Evolutionary conservation across 2,888 invertebrate genomes (phyloP), one percentile per base, ranked within the genome.

Genomic region (Uropetala carovei): DNA sequence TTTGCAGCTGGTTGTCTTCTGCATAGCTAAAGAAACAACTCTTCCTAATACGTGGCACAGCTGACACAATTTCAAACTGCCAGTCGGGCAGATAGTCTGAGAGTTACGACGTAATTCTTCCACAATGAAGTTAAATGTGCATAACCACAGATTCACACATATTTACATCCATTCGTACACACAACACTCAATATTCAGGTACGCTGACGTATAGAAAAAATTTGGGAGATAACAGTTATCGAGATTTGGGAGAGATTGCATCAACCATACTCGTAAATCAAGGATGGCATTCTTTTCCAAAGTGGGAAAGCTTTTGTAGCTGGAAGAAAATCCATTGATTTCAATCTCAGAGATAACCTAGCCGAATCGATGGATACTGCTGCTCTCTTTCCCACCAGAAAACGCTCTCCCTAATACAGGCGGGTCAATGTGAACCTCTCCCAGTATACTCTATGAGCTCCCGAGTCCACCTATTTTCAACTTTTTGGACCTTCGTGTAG

Each of bases 401-500:
- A 75, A 27, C 27, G 10, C 68, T 64, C 27, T 89, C 64, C 86
- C 18, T 60, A 43, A 30, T 60, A 58, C 60, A 30, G 30, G 43
- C 83, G 22, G 64, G 64, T 43, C 56, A 89, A 3, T 4, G 64
- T 60, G 43, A 89, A 89, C 64, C 89, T 64, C 89, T 89, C 89
- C 89, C 89, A 89, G 43, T 18, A 43, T 68, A 14, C 56, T 83
- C 84, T 92, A 92, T 16, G 83, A 89, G 18, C 89, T 64, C 18
- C 89, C 89, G 10, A 89, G 92, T 30, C 85, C 92, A 56, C 91
- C 92, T 81, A 94, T 92, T 95, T 97, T 97, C 93, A 97, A 96
- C 95, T 97, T 97, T 94, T 97, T 97, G 92, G 96, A 96, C 81
- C 97, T 96, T 60, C 97, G 95, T 0, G 96, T 95, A 56, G 96